Evolutionary conservation across 2,797 vertebrate genomes (phyloP).

Genomic region (Pseudochromis fuscus): DNA sequence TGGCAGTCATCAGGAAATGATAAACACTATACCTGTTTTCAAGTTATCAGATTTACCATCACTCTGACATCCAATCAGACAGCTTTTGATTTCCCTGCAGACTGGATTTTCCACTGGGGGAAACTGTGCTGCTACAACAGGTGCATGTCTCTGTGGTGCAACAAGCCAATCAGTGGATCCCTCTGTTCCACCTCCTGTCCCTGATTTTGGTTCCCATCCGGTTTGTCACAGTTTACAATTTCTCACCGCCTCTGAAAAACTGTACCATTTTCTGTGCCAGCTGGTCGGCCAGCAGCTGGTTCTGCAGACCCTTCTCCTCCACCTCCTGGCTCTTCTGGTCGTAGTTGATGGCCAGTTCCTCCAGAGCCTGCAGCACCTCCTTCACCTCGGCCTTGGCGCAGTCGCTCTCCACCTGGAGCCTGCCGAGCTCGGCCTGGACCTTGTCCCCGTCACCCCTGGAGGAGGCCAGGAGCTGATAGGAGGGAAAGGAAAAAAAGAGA

Average conservation of each 20-base stretch:
- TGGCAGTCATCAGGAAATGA: background rate
- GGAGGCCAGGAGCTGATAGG: constrained; percentile 88
- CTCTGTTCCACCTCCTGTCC: constrained; percentile 32
- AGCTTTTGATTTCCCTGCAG: background rate
- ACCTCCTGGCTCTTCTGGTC: constrained; percentile 99
- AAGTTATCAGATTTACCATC: background rate
- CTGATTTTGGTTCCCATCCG: background rate
- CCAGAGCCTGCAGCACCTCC: constrained; percentile 95
- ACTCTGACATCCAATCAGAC: background rate
- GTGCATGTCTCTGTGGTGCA: constrained; percentile 13
- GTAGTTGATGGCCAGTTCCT: constrained; percentile 97
- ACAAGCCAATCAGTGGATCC: background rate
- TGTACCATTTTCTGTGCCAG: constrained; percentile 93
- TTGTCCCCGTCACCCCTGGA: constrained; percentile 94
- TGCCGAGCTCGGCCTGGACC: constrained; percentile 91
- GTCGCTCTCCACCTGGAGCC: constrained; percentile 92
- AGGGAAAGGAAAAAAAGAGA: background rate
- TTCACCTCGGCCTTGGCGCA: constrained; percentile 96
- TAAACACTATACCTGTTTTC: background rate
- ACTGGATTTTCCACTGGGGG: constrained; percentile 2
- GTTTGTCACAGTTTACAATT: background rate
- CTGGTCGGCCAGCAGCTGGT: constrained; percentile 93
- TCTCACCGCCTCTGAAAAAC: background rate
- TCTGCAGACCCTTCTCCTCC: constrained; percentile 94
- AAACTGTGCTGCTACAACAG: constrained; percentile 10